Evolutionary conservation across 2,113 vertebrate species (phyloP).

Genomic region (Paraplagusia blochii): DNA sequence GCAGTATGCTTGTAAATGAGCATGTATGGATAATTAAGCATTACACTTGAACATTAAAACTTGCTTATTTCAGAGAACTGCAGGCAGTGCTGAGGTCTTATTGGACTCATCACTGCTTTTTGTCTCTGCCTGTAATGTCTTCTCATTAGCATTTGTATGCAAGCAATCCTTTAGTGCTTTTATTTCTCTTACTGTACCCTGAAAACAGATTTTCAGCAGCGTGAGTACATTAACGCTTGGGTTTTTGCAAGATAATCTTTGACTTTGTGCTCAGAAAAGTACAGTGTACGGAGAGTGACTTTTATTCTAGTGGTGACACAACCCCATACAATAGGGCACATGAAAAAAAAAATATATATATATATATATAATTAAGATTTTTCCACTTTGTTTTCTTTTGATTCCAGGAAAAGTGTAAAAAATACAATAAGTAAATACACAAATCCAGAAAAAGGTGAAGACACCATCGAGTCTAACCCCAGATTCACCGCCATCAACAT

Average conservation of each 20-base stretch:
- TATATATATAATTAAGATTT: too few species aligned
- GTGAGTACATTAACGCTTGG: conserved; percentile 7
- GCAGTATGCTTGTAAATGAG: conserved; percentile 90
- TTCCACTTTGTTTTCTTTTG: too few species aligned
- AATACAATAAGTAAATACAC: too few species aligned
- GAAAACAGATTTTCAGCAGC: conserved; percentile 37
- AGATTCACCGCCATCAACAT: too few species aligned
- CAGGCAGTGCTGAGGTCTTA: conserved; percentile 65
- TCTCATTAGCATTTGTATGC: conserved; percentile 54
- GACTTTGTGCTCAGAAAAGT: too few species aligned
- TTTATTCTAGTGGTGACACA: too few species aligned
- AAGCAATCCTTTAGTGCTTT: conserved; percentile 44
- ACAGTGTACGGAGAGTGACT: too few species aligned
- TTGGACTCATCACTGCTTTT: conserved; percentile 59
- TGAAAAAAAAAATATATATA: too few species aligned
- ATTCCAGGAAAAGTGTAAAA: too few species aligned
- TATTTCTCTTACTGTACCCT: conserved; percentile 29
- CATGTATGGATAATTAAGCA: conserved; percentile 84
- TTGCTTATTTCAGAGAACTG: conserved; percentile 78
- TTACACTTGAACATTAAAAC: conserved; percentile 84
- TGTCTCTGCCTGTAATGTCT: conserved; percentile 43
- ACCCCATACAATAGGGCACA: too few species aligned
- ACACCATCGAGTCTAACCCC: too few species aligned
- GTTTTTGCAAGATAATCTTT: neutral
- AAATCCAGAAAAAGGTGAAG: too few species aligned